Base-by-base conservation (phyloP, 2,113 vertebrate genomes). In the Gymnarchus niloticus region DNA sequence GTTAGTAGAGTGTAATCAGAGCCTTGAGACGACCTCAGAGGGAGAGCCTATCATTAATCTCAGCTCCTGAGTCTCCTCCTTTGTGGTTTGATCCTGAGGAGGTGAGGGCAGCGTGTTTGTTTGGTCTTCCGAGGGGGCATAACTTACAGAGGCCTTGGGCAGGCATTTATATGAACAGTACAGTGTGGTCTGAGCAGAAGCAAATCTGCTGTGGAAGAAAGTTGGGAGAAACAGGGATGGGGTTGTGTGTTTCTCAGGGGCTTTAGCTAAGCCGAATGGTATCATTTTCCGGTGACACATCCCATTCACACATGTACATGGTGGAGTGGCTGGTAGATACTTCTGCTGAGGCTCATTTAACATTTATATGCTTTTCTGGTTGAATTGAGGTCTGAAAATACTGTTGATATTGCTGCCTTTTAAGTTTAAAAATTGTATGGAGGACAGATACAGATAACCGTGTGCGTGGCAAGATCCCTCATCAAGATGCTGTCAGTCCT, bases 1-100 rank as follows among this genome's bases (percentile, higher is more conserved):
- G 89, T 88, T 84, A 91, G 92, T 92, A 91, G 89, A 89, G 89
- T 90, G 89, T 90, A 92, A 92, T 92, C 90, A 90, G 90, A 91
- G 88, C 88, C 92, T 91, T 90, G 61, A 88, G 89, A 91, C 57
- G 14, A 87, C 52, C 87, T 85, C 69, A 78, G 85, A 83, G 77
- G 52, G 76, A 37, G 84, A 61, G 44, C 41, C 37, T 44, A 77
- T 77, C 73, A 77, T 48, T 37, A 48, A 1, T 48, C 73, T 77
- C 41, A 19, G 37, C 41, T 48, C 41, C 19, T 48, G 73, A 77
- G 37, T 54, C 52, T 54, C 52, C 52, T 54, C 52, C 52, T 7
- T 7, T 54, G 52, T 14, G 52, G 52, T 54, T 54, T 54, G 52
- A 6, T 7, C 6, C 6, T 54, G 52, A 54, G 52, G 52, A 54